These are phyloP conservation scores for Popillia japonica DNA, from an alignment of 1,140 invertebrate genomes.

Conservation along the genomic window DNA sequence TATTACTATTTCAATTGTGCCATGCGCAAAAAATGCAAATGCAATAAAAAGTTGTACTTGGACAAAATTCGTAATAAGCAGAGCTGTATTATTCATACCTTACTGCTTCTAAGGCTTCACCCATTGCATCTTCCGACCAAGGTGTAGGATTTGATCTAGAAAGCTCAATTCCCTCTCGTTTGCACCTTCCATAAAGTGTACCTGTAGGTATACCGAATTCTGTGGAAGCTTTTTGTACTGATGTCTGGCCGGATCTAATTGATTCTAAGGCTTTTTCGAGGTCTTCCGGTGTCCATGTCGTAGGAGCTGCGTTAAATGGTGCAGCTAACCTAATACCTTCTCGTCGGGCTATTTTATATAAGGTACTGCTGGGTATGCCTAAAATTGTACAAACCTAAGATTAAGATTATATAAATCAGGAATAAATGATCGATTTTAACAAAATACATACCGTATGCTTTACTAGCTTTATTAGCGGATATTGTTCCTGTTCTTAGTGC, in stretches of 20 bases:
- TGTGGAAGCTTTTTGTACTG: conserved; percentile 85
- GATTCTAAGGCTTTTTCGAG: conserved; percentile 83
- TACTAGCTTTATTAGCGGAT: conserved; percentile 89
- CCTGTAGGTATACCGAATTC: conserved; percentile 86
- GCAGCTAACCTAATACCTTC: conserved; percentile 87
- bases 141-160: conserved; percentile 85
- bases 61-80: too few species aligned
- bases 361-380: conserved; percentile 85
- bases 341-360: conserved; percentile 88
- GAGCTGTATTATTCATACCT: conserved; percentile 65
- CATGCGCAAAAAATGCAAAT: too few species aligned
- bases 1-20: too few species aligned
- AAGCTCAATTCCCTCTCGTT: conserved; percentile 86
- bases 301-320: conserved; percentile 89
- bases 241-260: conserved; percentile 80
- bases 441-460: conserved; percentile 75
- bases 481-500: conserved; percentile 83
- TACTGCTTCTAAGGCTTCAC: conserved; percentile 86
- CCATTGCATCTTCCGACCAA: conserved; percentile 91
- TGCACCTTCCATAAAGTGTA: conserved; percentile 86
- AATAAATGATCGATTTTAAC: neutral
- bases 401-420: conserved; percentile 15
- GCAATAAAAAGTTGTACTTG: too few species aligned
- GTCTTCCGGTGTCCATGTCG: conserved; percentile 86
- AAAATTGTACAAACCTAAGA: conserved; percentile 44